Conservation (phyloP, 2,888 invertebrate genomes). For the Pristionchus entomophagus region DNA sequence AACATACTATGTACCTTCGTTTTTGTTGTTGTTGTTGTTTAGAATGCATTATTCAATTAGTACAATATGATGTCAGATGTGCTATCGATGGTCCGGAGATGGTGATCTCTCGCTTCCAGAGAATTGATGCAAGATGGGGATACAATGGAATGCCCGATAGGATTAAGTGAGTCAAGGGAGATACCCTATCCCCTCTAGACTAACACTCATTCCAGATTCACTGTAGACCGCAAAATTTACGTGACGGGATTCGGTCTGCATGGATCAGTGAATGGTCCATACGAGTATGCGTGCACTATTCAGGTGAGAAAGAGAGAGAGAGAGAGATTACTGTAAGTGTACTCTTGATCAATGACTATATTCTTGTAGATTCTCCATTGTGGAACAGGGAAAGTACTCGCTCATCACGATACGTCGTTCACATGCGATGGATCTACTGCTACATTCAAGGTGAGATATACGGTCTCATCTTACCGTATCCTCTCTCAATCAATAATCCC, state of each 20-base stretch:
- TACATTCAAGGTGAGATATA: constrained; percentile 81
- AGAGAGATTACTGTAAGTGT: neutral
- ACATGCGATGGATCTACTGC: constrained; percentile 87
- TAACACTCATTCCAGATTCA: constrained; percentile 81
- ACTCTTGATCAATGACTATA: neutral
- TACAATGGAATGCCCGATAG: constrained; percentile 88
- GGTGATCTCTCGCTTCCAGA: constrained; percentile 81
- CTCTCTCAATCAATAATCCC: neutral
- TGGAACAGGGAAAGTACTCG: constrained; percentile 84
- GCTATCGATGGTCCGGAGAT: constrained; percentile 87
- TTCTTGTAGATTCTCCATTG: constrained; percentile 82
- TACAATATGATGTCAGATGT: constrained; percentile 78
- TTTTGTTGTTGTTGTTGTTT: too few species aligned
- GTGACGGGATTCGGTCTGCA: constrained; percentile 89
- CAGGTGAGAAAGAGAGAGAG: constrained; percentile 77
- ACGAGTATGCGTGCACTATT: constrained; percentile 86
- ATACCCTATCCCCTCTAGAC: neutral
- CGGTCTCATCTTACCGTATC: neutral
- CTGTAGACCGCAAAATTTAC: constrained; percentile 86
- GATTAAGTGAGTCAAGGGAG: constrained; percentile 80
- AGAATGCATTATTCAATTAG: neutral
- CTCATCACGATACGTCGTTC: constrained; percentile 85
- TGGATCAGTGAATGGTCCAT: constrained; percentile 86
- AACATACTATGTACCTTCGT: too few species aligned
- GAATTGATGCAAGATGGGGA: constrained; percentile 88